phyloP scores from a whole-genome alignment of 2,888 invertebrate genomes.

The Leptinotarsa juncta region DNA sequence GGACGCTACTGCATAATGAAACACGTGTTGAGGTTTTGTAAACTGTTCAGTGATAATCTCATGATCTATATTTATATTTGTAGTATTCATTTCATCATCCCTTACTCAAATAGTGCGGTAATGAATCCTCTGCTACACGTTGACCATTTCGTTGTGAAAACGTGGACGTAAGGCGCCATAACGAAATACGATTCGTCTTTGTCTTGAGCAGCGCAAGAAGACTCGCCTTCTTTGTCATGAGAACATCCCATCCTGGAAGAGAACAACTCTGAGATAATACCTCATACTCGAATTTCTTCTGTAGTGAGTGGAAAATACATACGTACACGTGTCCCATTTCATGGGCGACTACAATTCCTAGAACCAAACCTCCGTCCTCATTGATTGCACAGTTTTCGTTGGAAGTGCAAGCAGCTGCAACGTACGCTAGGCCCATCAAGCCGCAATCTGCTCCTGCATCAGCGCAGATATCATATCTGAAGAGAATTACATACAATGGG shows the following conservation, averaged over 20 bases:
- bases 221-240: slow-evolving; percentile 63
- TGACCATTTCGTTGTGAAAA: slow-evolving; percentile 70
- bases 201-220: slow-evolving; percentile 63
- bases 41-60: too few species aligned
- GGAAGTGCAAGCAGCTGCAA: slow-evolving; percentile 74
- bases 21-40: too few species aligned
- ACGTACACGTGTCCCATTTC: slow-evolving; percentile 79
- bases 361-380: slow-evolving; percentile 74
- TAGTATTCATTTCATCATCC: slow-evolving; percentile 28
- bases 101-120: slow-evolving; percentile 71
- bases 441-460: slow-evolving; percentile 67
- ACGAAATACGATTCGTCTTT: slow-evolving; percentile 68
- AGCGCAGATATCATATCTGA: slow-evolving; percentile 70
- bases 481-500: neutral
- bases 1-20: too few species aligned
- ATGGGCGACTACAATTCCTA: slow-evolving; percentile 75
- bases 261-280: neutral
- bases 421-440: slow-evolving; percentile 76
- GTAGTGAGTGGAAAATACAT: slow-evolving; percentile 28
- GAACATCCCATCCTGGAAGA: slow-evolving; percentile 64
- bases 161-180: slow-evolving; percentile 71
- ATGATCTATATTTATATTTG: too few species aligned
- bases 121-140: slow-evolving; percentile 70
- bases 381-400: slow-evolving; percentile 75
- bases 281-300: neutral